Conservation (phyloP, 1,140 invertebrate species). For the Dendroctonus ponderosae region DNA sequence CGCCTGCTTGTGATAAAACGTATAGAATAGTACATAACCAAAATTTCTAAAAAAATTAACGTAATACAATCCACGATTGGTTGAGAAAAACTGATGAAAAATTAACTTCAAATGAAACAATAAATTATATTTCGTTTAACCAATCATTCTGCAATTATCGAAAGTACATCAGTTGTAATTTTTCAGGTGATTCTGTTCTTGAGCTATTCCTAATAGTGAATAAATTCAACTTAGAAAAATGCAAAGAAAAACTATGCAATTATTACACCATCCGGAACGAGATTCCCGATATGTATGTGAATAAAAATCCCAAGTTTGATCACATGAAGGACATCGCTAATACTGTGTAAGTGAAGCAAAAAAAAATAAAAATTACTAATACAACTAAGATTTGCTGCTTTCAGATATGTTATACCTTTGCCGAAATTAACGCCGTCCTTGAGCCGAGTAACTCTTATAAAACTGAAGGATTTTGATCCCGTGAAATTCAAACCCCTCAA, state of each 20-base stretch:
- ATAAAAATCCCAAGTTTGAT: slow-evolving; percentile 24
- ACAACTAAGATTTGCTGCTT: slow-evolving; percentile 12
- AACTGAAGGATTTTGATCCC: slow-evolving; percentile 24
- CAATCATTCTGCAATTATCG: background rate
- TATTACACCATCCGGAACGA: slow-evolving; percentile 22
- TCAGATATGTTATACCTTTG: slow-evolving; percentile 29
- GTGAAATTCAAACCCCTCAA: slow-evolving; percentile 28
- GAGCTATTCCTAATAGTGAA: slow-evolving; percentile 28
- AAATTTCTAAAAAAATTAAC: background rate
- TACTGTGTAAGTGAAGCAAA: slow-evolving; percentile 2
- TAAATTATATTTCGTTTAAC: background rate
- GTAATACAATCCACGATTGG: background rate
- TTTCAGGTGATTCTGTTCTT: slow-evolving; percentile 22
- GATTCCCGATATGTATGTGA: slow-evolving; percentile 24
- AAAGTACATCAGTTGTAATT: background rate
- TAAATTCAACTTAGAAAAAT: slow-evolving; percentile 32
- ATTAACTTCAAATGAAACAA: background rate
- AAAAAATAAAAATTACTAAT: slow-evolving; percentile 1
- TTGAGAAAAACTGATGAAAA: background rate
- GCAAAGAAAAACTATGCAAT: slow-evolving; percentile 21
- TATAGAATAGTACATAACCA: too few species aligned
- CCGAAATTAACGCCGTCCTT: slow-evolving; percentile 31
- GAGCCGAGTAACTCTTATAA: slow-evolving; percentile 30
- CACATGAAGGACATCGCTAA: slow-evolving; percentile 19
- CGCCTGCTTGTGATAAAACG: background rate